Evolutionary conservation across 2,888 invertebrate species (phyloP).

Genomic region (Nomada ruficornis): DNA sequence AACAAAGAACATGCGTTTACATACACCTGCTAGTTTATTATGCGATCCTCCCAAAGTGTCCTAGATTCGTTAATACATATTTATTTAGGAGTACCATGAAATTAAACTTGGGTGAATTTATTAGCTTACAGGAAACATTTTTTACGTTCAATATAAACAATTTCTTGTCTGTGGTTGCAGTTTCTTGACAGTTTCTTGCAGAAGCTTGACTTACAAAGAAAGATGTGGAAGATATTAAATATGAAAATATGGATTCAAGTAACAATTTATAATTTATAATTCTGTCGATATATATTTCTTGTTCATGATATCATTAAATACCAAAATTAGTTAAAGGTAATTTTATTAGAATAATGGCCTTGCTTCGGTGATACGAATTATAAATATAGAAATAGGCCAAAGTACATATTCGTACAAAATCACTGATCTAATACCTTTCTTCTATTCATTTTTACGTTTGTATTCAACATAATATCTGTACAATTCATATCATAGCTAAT

Average conservation of each 20-base stretch:
- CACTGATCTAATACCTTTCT: too few relatives aligned
- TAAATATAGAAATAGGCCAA: too few relatives aligned
- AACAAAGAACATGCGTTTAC: background rate
- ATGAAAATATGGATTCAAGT: background rate
- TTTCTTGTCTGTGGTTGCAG: background rate
- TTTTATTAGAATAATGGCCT: background rate
- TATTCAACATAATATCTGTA: too few relatives aligned
- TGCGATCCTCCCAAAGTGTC: background rate
- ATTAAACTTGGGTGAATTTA: background rate
- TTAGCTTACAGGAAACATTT: background rate
- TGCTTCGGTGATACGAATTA: too few relatives aligned
- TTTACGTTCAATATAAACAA: too few relatives aligned
- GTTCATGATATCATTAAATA: background rate
- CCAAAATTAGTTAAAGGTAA: background rate
- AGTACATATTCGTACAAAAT: too few relatives aligned
- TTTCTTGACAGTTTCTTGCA: too few relatives aligned
- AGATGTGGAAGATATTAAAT: background rate
- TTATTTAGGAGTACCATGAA: background rate
- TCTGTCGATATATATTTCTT: background rate
- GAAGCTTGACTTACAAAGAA: background rate
- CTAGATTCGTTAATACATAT: background rate
- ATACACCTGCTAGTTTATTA: slow-evolving; percentile 1
- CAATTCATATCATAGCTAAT: too few relatives aligned
- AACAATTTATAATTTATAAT: background rate
- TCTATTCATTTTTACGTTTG: too few relatives aligned